A percentile compares a stretch with the other conserved stretches of the same genome.
These are phyloP conservation scores for Corticium candelabrum DNA, from an alignment of 37 sponge, comb jelly and placozoan genomes.

Conservation along the genomic window DNA sequence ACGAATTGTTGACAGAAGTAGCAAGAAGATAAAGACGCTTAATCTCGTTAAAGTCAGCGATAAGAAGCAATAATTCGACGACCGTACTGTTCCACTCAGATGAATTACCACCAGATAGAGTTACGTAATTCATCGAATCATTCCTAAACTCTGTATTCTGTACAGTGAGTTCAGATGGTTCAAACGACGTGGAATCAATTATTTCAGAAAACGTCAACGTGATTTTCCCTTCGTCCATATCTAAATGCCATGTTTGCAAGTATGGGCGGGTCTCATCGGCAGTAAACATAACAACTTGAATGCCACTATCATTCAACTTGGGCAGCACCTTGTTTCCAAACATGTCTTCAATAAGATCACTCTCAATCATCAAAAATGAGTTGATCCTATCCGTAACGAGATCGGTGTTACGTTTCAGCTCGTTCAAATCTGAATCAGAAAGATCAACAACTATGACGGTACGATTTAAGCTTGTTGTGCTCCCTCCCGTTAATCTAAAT, in stretches of 20 bases:
- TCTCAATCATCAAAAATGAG: slow-evolving; percentile 49
- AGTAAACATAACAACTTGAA: slow-evolving; percentile 16
- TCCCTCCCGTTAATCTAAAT: slow-evolving; percentile 58
- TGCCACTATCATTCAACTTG: slow-evolving; percentile 26
- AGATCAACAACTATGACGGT: slow-evolving; percentile 61
- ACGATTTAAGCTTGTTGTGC: slow-evolving; percentile 36
- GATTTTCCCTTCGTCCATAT: slow-evolving; percentile 66
- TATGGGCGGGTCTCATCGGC: slow-evolving; percentile 35
- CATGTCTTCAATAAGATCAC: slow-evolving; percentile 63
- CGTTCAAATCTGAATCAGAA: slow-evolving; percentile 51
- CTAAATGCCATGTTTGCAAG: slow-evolving; percentile 40
- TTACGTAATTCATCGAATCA: not conserved
- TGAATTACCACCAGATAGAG: slow-evolving; percentile 44
- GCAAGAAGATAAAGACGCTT: slow-evolving; percentile 50
- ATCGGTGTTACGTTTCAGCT: slow-evolving; percentile 35
- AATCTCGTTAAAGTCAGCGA: slow-evolving; percentile 52
- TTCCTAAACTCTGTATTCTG: not conserved
- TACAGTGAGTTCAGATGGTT: not conserved
- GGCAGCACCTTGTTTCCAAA: slow-evolving; percentile 47
- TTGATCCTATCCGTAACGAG: slow-evolving; percentile 17
- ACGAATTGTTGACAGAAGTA: slow-evolving; percentile 47
- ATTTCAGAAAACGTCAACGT: slow-evolving; percentile 77
- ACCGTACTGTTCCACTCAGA: slow-evolving; percentile 29
- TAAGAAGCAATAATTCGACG: slow-evolving; percentile 35
- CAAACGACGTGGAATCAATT: slow-evolving; percentile 9